Conservation (phyloP, 2,113 vertebrate species). For the Ahaetulla prasina region DNA sequence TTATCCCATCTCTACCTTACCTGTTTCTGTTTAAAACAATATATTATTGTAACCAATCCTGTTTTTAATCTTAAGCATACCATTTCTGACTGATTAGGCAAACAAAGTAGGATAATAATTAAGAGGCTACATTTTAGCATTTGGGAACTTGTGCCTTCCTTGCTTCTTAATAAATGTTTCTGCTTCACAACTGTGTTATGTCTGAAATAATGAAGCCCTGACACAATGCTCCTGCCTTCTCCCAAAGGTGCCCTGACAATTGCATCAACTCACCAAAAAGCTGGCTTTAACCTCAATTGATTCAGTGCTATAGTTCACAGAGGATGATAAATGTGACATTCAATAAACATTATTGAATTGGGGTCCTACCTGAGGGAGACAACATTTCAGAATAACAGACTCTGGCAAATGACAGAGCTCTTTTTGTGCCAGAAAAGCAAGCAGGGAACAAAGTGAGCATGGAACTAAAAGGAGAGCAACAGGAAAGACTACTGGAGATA, state of each 20-base stretch:
- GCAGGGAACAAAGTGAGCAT: no score
- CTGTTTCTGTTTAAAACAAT: neutral
- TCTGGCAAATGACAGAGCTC: neutral
- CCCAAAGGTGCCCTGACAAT: neutral
- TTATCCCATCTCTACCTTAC: neutral
- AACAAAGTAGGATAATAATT: neutral
- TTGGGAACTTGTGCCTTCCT: neutral
- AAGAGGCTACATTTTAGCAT: neutral
- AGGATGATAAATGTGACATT: neutral
- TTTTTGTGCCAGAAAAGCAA: neutral
- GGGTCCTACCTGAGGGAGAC: rapidly evolving
- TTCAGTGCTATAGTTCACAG: rapidly evolving
- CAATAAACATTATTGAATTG: neutral
- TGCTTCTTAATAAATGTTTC: neutral
- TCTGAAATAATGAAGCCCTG: neutral
- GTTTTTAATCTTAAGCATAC: neutral
- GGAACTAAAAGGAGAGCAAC: no score
- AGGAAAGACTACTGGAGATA: no score
- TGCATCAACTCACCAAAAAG: rapidly evolving
- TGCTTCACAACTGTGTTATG: neutral
- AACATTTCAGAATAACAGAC: neutral
- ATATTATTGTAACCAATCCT: neutral
- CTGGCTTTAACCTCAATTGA: neutral
- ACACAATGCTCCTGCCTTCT: neutral
- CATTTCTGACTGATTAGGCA: neutral